Conservation (phyloP, 2,113 vertebrate genomes). For the Gymnarchus niloticus region DNA sequence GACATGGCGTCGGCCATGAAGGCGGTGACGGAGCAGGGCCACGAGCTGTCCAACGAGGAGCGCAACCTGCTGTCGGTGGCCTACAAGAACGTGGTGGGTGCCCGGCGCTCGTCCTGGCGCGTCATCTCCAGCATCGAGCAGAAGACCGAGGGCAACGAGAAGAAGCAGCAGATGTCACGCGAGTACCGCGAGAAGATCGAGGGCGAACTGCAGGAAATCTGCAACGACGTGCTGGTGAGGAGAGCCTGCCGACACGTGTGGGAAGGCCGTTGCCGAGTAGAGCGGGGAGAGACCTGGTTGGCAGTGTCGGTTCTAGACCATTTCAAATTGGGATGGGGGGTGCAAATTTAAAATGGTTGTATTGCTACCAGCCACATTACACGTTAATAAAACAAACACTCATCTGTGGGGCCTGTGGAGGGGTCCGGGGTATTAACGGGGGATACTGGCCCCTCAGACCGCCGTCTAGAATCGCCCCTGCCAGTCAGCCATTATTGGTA, state of each 20-base stretch:
- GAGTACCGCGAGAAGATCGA: constrained; percentile 95
- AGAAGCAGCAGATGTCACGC: constrained; percentile 92
- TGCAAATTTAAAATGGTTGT: too few species aligned
- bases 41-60: constrained; percentile 93
- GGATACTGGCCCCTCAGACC: too few species aligned
- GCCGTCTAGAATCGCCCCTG: too few species aligned
- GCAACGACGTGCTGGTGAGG: constrained; percentile 92
- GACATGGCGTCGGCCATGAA: constrained; percentile 98
- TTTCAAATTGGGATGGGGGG: too few species aligned
- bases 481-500: background rate
- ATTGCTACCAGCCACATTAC: too few species aligned
- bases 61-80: constrained; percentile 95
- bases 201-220: constrained; percentile 90
- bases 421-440: too few species aligned
- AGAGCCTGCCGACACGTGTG: too few species aligned
- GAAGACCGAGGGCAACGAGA: constrained; percentile 90
- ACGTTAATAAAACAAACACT: too few species aligned
- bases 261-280: too few species aligned
- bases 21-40: constrained; percentile 86
- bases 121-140: constrained; percentile 97
- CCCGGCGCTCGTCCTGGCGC: constrained; percentile 91
- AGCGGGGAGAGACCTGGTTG: too few species aligned
- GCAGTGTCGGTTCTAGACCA: too few species aligned
- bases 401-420: background rate
- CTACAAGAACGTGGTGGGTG: constrained; percentile 97